These are phyloP conservation scores for Cochlearius cochlearius DNA, from an alignment of 2,113 vertebrate genomes.

Conservation along the genomic window DNA sequence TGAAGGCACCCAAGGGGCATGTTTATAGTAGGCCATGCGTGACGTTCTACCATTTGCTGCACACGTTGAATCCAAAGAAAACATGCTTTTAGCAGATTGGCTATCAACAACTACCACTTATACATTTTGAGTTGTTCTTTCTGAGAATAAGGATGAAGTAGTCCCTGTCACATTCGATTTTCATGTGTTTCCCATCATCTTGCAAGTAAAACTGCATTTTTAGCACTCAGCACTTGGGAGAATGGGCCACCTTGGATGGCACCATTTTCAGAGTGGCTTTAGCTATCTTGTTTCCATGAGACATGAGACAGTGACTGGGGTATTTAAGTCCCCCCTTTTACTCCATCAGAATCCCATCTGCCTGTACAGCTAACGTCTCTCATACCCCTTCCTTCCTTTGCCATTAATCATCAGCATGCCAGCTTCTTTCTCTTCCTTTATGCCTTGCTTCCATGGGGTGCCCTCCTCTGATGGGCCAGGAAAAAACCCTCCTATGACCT, in stretches of 20 bases:
- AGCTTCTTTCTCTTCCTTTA: not conserved
- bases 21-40: not conserved
- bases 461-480: not conserved
- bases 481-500: not conserved
- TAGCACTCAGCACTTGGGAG: not conserved
- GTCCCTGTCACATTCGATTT: not conserved
- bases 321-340: not conserved
- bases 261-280: not conserved
- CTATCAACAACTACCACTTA: not conserved
- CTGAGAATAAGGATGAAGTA: not conserved
- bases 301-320: not conserved
- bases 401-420: not conserved
- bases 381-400: not conserved
- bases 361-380: not conserved
- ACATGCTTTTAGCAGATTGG: not conserved
- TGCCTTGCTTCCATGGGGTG: not conserved
- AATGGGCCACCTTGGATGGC: not conserved
- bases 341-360: not conserved
- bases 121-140: not conserved
- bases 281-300: not conserved
- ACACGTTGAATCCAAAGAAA: not conserved
- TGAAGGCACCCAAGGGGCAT: not conserved
- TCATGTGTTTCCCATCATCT: not conserved
- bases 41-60: not conserved
- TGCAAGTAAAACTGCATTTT: not conserved